A percentile compares a stretch with the other conserved stretches of the same genome.
Evolutionary conservation across 1,140 invertebrate species (phyloP).

Genomic region (Eciton burchellii): DNA sequence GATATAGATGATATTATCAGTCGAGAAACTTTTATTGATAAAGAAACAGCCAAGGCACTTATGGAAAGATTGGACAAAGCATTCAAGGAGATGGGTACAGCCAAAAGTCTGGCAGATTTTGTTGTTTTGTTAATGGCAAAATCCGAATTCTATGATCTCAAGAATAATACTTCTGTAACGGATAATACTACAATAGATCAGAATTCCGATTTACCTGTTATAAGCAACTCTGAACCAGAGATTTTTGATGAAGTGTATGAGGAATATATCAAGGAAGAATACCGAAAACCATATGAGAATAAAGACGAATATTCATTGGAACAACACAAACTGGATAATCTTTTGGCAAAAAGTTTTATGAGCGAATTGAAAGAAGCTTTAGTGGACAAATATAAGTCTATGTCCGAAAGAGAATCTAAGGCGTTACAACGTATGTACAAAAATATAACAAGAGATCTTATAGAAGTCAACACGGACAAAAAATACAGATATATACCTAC

Average conservation of each 20-base stretch:
- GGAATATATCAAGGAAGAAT: constrained; percentile 83
- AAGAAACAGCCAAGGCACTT: constrained; percentile 61
- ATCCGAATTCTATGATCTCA: constrained; percentile 53
- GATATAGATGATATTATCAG: constrained; percentile 72
- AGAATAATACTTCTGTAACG: neutral
- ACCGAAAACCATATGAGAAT: constrained; percentile 78
- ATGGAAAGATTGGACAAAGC: constrained; percentile 75
- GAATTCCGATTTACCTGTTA: constrained; percentile 59
- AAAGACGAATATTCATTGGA: constrained; percentile 69
- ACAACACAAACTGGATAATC: constrained; percentile 76
- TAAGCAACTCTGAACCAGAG: constrained; percentile 75
- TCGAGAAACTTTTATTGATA: constrained; percentile 52
- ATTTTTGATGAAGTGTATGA: constrained; percentile 84
- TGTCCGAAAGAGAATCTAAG: constrained; percentile 81
- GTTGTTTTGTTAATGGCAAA: constrained; percentile 76
- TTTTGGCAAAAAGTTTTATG: constrained; percentile 82
- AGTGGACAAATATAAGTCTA: constrained; percentile 80
- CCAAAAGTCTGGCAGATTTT: constrained; percentile 80
- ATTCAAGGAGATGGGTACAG: constrained; percentile 78
- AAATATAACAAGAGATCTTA: constrained; percentile 47
- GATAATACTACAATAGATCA: constrained; percentile 36
- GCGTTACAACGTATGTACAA: constrained; percentile 80
- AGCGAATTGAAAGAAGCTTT: constrained; percentile 82
- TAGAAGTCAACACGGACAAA: neutral
- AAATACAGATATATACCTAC: constrained; percentile 16